Percentiles rank a stretch among this genome's conserved stretches.
Evolutionary conservation across 2,797 vertebrate species (phyloP).

Genomic region (Mus spretus): DNA sequence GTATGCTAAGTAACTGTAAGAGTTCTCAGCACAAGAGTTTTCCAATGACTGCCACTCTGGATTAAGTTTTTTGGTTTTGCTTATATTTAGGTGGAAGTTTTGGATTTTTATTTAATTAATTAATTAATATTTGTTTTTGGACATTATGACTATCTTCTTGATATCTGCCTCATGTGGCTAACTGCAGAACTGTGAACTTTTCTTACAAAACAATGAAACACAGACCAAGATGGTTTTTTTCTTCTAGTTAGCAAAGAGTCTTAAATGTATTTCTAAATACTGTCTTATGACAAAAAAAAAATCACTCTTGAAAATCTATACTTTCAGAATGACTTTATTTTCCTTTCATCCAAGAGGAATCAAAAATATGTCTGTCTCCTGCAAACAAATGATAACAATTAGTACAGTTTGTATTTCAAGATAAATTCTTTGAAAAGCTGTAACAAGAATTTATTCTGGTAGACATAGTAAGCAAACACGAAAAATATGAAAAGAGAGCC

Average conservation of each 20-base stretch:
- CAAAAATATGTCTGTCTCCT: not conserved
- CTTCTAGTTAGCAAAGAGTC: slow-evolving; percentile 24
- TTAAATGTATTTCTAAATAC: slow-evolving; percentile 46
- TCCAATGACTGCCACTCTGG: not conserved
- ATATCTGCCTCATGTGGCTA: not conserved
- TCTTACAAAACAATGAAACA: not conserved
- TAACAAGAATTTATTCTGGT: slow-evolving; percentile 36
- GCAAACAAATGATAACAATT: not conserved
- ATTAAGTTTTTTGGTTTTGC: not conserved
- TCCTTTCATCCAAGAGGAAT: not conserved
- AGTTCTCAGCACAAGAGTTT: not conserved
- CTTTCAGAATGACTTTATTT: slow-evolving; percentile 39
- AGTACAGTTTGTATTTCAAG: not conserved
- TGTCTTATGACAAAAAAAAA: not conserved
- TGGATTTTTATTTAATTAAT: not conserved
- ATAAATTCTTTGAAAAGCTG: slow-evolving; percentile 41
- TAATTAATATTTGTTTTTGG: not conserved
- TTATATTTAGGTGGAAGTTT: not conserved
- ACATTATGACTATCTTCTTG: not conserved
- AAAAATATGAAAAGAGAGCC: not conserved
- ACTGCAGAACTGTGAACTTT: not conserved
- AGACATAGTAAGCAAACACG: not conserved
- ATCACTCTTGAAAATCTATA: not conserved
- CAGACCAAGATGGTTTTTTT: not conserved
- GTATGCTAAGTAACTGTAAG: not conserved